A percentile compares a stretch with the other conserved stretches of the same genome.
phyloP scores from a whole-genome alignment of 2,888 invertebrate species.

The Biston betularia region DNA sequence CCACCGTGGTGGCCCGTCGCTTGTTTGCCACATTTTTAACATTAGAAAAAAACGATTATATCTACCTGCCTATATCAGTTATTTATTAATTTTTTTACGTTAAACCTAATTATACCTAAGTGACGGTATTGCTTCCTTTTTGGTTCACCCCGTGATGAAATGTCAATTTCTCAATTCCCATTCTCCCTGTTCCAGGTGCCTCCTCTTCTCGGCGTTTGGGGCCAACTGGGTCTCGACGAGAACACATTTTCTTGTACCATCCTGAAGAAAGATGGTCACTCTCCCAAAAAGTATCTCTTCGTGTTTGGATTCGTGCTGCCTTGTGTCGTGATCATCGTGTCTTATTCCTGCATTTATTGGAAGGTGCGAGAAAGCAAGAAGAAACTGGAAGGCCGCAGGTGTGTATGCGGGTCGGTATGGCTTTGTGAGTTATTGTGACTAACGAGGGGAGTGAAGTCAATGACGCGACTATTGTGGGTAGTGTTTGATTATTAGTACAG shows the following conservation, averaged over 20 bases:
- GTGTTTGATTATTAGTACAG: background rate
- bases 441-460: conserved; percentile 20
- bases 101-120: too few relatives aligned
- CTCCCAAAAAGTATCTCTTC: conserved; percentile 94
- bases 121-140: too few relatives aligned
- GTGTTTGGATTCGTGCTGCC: conserved; percentile 94
- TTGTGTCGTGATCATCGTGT: conserved; percentile 93
- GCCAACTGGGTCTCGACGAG: conserved; percentile 91
- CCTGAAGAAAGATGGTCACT: conserved; percentile 89
- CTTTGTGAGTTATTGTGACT: conserved; percentile 56
- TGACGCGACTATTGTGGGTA: background rate
- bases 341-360: conserved; percentile 95
- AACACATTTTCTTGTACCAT: conserved; percentile 96
- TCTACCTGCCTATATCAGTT: too few relatives aligned
- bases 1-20: too few relatives aligned
- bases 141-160: too few relatives aligned
- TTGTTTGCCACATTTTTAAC: too few relatives aligned
- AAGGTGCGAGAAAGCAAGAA: conserved; percentile 90
- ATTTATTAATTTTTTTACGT: too few relatives aligned
- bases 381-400: conserved; percentile 91
- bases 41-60: too few relatives aligned
- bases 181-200: conserved; percentile 87
- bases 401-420: conserved; percentile 80
- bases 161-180: background rate
- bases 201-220: conserved; percentile 93